Evolutionary conservation across 1,140 invertebrate species (phyloP).

Genomic region (Elymnias hypermnestra): DNA sequence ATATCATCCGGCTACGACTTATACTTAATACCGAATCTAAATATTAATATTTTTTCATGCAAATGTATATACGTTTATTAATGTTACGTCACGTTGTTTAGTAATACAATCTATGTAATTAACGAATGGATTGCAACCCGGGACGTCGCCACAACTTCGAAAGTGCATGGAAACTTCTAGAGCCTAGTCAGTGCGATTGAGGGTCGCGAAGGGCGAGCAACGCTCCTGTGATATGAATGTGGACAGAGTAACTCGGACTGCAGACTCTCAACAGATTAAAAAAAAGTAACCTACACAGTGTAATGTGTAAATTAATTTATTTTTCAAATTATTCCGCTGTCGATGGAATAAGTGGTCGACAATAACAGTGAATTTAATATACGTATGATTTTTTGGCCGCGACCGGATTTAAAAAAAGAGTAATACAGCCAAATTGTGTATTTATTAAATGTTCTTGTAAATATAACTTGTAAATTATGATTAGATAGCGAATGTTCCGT

Average conservation of each 20-base stretch:
- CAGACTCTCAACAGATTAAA: slow-evolving; percentile 36
- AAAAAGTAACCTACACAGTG: slow-evolving; percentile 19
- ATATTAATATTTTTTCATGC: too few relatives aligned
- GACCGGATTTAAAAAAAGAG: too few relatives aligned
- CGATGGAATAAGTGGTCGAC: slow-evolving; percentile 29
- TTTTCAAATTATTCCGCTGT: slow-evolving; percentile 18
- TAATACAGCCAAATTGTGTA: slow-evolving; percentile 64
- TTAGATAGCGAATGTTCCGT: slow-evolving; percentile 64
- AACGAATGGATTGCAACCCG: neutral
- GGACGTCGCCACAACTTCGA: slow-evolving; percentile 11
- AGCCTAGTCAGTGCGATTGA: slow-evolving; percentile 53
- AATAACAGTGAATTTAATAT: slow-evolving; percentile 30
- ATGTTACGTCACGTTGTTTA: neutral
- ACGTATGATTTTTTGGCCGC: too few relatives aligned
- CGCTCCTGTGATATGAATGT: slow-evolving; percentile 47
- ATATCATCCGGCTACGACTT: too few relatives aligned
- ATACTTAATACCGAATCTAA: too few relatives aligned
- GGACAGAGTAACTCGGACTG: slow-evolving; percentile 16
- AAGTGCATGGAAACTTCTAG: slow-evolving; percentile 1
- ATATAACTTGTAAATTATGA: slow-evolving; percentile 63
- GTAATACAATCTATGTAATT: too few relatives aligned
- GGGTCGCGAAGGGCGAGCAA: slow-evolving; percentile 15
- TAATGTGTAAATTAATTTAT: slow-evolving; percentile 36
- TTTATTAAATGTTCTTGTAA: slow-evolving; percentile 66
- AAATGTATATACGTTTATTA: too few relatives aligned